Base-by-base conservation (phyloP, 2,797 vertebrate species). In the Carapus acus region DNA sequence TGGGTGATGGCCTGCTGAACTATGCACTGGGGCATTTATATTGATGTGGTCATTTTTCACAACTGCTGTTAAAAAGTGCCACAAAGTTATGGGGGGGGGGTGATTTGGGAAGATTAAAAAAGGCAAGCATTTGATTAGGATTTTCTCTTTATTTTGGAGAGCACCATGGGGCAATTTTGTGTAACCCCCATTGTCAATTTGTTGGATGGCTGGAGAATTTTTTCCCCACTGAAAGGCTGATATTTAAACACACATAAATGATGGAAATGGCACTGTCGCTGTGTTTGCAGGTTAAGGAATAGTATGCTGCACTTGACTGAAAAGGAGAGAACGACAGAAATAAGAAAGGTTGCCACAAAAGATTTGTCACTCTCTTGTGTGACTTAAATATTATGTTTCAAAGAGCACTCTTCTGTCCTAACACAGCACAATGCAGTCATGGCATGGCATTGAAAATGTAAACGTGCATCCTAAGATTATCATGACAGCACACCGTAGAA, bases 251-350 rank as follows among this genome's bases (percentile, higher is more conserved):
- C 71, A 66, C 67, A 76, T 49, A 64, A 66, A 79, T 80, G 67
- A 75, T 54, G 48, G 73, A 65, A 75, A 83, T 80, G 71, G 60
- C 71, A 81, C 68, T 48, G 68, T 66, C n/a, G 80, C 65, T 73
- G 60, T 21, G 66, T 74, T 75, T 50, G 17, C 59, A 81, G 70
- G 74, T 82, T 83, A 83, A 82, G 71, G 84, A 69, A 82, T n/a
- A n/a, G n/a, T n/a, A 46, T 71, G 33, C 27, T 15, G 2, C 49
- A 68, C 34, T 14, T 54, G 54, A 59, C 59, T 62, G 23, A 67
- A 46, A n/a, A 22, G 20, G 22, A 21, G 22, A 66, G 36, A 76
- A 68, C 50, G 21, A 51, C 31, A 41, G 8, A 58, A 66, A 55
- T 69, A 68, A 77, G 46, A 43, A 74, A 69, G 80, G 43, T 67